A percentile compares a stretch with the other conserved stretches of the same genome.
Evolutionary conservation across 2,888 invertebrate genomes (phyloP).

Genomic region (Drosophila vallismaia): DNA sequence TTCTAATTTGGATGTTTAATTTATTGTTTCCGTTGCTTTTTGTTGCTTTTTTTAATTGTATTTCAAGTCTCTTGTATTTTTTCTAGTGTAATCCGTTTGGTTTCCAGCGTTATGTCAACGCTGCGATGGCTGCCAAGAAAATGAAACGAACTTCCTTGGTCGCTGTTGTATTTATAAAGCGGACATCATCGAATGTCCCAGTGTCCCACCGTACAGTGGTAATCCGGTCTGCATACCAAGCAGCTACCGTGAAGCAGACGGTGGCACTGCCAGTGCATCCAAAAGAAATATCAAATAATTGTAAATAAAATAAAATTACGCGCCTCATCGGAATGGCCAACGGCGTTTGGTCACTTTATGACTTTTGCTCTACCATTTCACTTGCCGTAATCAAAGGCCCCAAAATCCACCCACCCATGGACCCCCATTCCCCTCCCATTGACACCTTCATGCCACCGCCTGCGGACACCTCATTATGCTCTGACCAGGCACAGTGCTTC

Average conservation of each 20-base stretch:
- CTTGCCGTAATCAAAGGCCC: conserved; percentile 47
- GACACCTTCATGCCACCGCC: conserved; percentile 5
- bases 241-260: conserved; percentile 6
- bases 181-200: conserved; percentile 60
- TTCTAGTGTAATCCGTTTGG: conserved; percentile 47
- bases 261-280: conserved; percentile 18
- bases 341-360: conserved; percentile 63
- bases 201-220: conserved; percentile 6
- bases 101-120: conserved; percentile 66
- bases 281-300: conserved; percentile 2
- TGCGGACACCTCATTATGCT: conserved; percentile 55
- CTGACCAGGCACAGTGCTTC: conserved; percentile 19
- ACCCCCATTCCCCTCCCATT: conserved; percentile 1
- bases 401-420: neutral
- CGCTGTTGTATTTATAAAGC: conserved; percentile 84
- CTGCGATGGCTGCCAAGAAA: conserved; percentile 72
- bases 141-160: conserved; percentile 82
- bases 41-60: neutral
- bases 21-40: neutral
- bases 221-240: conserved; percentile 61
- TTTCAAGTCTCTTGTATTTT: neutral
- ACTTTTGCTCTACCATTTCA: conserved; percentile 72
- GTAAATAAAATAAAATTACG: conserved; percentile 3
- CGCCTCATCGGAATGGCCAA: conserved; percentile 43
- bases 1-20: neutral